Evolutionary conservation across 2,888 invertebrate species (phyloP).

Genomic region (Morpho deidamia): DNA sequence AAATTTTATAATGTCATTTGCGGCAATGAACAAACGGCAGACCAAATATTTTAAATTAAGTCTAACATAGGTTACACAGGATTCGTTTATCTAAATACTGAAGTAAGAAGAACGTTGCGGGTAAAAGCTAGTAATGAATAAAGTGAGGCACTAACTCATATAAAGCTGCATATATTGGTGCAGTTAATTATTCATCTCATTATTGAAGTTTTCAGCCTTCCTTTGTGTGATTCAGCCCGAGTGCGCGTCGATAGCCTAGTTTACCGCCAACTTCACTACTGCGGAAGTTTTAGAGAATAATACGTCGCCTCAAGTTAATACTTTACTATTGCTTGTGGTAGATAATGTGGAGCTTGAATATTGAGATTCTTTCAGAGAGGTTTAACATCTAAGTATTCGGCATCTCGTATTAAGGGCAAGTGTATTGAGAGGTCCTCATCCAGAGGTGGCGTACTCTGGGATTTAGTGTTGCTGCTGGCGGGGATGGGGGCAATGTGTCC

Average conservation of each 20-base stretch:
- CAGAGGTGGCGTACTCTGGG: too few relatives aligned
- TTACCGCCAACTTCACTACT: conserved; percentile 42
- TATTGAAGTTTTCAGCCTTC: conserved; percentile 64
- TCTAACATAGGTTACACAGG: too few relatives aligned
- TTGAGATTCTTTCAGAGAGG: conserved; percentile 3
- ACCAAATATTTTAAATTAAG: too few relatives aligned
- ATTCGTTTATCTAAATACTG: too few relatives aligned
- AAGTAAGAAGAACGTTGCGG: too few relatives aligned
- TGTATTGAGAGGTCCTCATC: too few relatives aligned
- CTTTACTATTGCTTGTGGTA: conserved; percentile 24
- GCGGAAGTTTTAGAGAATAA: conserved; percentile 48
- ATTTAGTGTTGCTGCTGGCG: too few relatives aligned
- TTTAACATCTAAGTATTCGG: too few relatives aligned
- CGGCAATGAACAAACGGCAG: too few relatives aligned
- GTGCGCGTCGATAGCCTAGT: conserved; percentile 64
- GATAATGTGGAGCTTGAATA: conserved; percentile 21
- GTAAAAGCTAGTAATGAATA: too few relatives aligned
- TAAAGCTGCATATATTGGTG: neutral
- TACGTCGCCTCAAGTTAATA: conserved; percentile 37
- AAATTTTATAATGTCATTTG: too few relatives aligned
- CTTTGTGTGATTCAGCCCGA: conserved; percentile 51
- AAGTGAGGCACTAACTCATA: neutral
- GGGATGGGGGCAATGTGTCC: too few relatives aligned
- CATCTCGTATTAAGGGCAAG: neutral
- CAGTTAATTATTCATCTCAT: conserved; percentile 45